These are phyloP conservation scores for Lepidurus apus DNA, from an alignment of 1,140 invertebrate genomes.

Conservation along the genomic window DNA sequence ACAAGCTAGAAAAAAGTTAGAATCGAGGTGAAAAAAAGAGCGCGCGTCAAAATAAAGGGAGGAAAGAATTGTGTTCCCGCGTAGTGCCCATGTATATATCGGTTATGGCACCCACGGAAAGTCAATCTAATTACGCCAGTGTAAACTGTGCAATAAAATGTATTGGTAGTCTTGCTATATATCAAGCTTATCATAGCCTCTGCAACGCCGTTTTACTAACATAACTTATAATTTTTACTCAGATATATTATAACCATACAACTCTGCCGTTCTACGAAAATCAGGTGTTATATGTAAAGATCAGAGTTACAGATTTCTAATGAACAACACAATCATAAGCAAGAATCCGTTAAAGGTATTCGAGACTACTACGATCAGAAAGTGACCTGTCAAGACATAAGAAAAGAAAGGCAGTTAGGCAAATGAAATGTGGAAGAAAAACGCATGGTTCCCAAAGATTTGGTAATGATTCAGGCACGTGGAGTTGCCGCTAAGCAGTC, in stretches of 20 bases:
- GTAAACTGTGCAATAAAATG: no score
- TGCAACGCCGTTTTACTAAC: no score
- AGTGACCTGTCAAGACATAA: not conserved
- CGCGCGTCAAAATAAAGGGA: not conserved
- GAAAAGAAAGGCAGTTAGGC: not conserved
- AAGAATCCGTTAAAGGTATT: not conserved
- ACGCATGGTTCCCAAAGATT: not conserved
- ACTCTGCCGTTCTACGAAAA: not conserved
- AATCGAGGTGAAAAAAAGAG: not conserved
- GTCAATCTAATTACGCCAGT: no score
- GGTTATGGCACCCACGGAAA: no score
- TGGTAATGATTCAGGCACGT: not conserved
- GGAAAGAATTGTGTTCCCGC: no score
- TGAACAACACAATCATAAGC: not conserved
- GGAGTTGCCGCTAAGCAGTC: not conserved
- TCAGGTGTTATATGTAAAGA: not conserved
- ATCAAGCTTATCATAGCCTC: no score
- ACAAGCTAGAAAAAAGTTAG: no score
- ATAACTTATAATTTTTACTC: no score
- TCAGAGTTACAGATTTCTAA: slow-evolving; percentile 1
- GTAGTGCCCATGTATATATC: no score
- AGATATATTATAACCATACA: no score
- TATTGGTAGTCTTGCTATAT: no score
- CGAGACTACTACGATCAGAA: not conserved
- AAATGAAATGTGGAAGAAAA: not conserved